These are phyloP conservation scores for Amazona ochrocephala DNA, from an alignment of 2,797 vertebrate species.

Conservation along the genomic window DNA sequence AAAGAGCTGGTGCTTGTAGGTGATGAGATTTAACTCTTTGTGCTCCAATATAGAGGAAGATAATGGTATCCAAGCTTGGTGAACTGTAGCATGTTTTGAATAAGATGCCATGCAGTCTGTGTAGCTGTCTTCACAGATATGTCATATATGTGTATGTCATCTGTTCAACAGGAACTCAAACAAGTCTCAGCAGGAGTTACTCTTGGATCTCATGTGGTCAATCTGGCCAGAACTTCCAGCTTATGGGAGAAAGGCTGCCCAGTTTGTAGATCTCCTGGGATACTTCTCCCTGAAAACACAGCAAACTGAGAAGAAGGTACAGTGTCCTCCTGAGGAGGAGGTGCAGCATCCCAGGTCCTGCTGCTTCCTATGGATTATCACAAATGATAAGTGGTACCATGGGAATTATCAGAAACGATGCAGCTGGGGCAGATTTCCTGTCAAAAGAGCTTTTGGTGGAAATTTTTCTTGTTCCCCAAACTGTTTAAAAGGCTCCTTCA, in stretches of 20 bases:
- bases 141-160: not conserved
- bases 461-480: not conserved
- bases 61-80: not conserved
- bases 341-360: not conserved
- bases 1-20: not conserved
- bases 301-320: slow-evolving; percentile 97
- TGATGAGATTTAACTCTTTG: not conserved
- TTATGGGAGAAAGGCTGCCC: slow-evolving; percentile 97
- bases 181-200: slow-evolving; percentile 94
- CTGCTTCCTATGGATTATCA: not conserved
- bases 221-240: slow-evolving; percentile 99
- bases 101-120: not conserved
- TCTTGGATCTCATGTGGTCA: slow-evolving; percentile 97
- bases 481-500: not conserved
- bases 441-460: not conserved
- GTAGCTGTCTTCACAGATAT: not conserved
- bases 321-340: not conserved
- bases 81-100: not conserved
- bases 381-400: not conserved
- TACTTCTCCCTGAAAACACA: slow-evolving; percentile 99
- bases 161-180: slow-evolving; percentile 88
- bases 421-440: not conserved
- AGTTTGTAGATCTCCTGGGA: slow-evolving; percentile 97
- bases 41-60: not conserved
- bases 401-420: not conserved